Evolutionary conservation across 2,797 vertebrate species (phyloP).

Genomic region (Hafferia zeledoni): DNA sequence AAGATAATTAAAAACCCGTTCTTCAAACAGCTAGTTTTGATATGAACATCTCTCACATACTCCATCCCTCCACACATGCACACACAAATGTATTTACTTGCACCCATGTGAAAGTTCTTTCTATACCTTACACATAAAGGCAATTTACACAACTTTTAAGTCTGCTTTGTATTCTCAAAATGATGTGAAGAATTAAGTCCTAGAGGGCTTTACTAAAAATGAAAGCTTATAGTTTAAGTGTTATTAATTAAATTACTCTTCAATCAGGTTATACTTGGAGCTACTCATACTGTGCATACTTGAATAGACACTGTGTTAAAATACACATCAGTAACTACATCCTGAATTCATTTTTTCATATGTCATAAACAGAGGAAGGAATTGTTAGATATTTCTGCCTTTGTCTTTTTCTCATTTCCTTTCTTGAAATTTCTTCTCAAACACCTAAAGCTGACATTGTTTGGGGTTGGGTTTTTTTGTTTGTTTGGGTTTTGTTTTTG

Average conservation of each 20-base stretch:
- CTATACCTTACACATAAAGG: background rate
- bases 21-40: background rate
- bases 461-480: background rate
- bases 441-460: background rate
- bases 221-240: slow-evolving; percentile 24
- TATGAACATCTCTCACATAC: rapidly evolving
- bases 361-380: background rate
- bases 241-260: slow-evolving; percentile 59
- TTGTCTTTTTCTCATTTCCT: background rate
- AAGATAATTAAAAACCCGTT: background rate
- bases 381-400: background rate
- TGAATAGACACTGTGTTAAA: slow-evolving; percentile 54
- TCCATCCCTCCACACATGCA: background rate
- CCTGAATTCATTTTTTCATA: slow-evolving; percentile 43
- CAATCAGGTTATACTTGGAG: slow-evolving; percentile 29
- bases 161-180: background rate
- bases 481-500: background rate
- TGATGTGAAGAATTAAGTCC: background rate
- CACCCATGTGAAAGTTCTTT: background rate
- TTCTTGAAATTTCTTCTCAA: background rate
- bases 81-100: background rate
- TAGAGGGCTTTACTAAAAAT: background rate
- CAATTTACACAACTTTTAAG: background rate
- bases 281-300: slow-evolving; percentile 11
- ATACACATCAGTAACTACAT: slow-evolving; percentile 40